Conservation (phyloP, 2,797 vertebrate genomes). For the Anguilla pacifica region DNA sequence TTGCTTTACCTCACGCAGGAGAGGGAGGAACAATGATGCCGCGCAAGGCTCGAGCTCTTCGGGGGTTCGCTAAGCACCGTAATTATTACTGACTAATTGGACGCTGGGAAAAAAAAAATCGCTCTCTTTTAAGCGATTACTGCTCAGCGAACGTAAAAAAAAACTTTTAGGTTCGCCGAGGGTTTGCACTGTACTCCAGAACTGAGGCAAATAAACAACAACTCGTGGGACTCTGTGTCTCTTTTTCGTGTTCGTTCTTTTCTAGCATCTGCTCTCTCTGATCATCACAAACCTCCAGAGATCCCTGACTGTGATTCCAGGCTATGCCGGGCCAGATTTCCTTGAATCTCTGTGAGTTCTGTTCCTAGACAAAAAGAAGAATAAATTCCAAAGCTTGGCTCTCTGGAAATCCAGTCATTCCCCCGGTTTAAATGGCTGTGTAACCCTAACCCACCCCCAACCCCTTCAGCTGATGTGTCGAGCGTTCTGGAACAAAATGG, state of each 20-base stretch:
- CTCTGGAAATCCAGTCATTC: too few species aligned
- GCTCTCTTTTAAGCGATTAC: conserved; percentile 3
- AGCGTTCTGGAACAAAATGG: too few species aligned
- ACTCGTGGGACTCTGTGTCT: not conserved
- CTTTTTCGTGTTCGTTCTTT: not conserved
- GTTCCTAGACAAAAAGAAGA: not conserved
- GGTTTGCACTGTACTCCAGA: not conserved
- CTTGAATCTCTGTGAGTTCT: not conserved
- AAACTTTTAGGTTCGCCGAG: not conserved
- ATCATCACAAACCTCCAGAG: not conserved
- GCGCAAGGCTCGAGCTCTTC: not conserved
- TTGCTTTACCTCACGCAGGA: not conserved
- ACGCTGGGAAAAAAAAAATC: not conserved
- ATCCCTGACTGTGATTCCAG: not conserved
- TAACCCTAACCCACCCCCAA: too few species aligned
- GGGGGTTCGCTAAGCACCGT: not conserved
- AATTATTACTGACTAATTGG: conserved; percentile 16
- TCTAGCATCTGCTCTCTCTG: not conserved
- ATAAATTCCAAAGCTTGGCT: too few species aligned
- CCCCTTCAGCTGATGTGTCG: too few species aligned
- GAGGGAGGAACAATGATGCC: not conserved
- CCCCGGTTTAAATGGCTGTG: too few species aligned
- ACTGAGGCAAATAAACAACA: not conserved
- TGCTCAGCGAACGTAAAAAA: not conserved
- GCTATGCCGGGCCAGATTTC: not conserved